Percentiles rank a stretch among this genome's conserved stretches.
These are phyloP conservation scores for Pantherophis guttatus DNA, from an alignment of 2,113 vertebrate species.

Conservation along the genomic window DNA sequence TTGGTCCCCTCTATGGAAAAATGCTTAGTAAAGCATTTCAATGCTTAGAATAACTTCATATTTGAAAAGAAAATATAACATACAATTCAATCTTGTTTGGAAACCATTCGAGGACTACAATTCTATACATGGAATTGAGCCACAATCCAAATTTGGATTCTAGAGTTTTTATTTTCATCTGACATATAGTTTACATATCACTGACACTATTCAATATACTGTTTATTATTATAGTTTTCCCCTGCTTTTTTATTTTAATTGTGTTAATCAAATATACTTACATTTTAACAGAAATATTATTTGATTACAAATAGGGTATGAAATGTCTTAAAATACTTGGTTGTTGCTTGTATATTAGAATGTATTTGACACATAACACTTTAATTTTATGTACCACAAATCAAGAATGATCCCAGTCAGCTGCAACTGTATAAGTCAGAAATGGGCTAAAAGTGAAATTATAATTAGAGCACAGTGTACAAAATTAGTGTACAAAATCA, in stretches of 20 bases:
- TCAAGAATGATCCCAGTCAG: neutral
- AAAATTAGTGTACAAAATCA: neutral
- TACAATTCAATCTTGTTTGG: neutral
- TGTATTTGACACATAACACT: neutral
- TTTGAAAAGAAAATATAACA: neutral
- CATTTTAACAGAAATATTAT: neutral
- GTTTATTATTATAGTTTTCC: neutral
- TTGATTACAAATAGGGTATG: neutral
- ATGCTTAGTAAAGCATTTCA: neutral
- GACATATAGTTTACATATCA: neutral
- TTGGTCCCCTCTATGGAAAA: neutral
- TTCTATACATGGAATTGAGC: neutral
- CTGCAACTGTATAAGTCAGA: neutral
- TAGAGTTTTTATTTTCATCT: neutral
- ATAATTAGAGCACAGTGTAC: neutral
- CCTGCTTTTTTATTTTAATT: neutral
- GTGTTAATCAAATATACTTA: neutral
- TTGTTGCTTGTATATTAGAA: neutral
- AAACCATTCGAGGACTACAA: neutral
- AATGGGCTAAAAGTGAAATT: neutral
- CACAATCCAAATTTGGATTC: neutral
- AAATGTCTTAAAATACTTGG: neutral
- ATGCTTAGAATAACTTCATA: neutral
- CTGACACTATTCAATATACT: neutral
- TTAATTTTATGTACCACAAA: neutral